A percentile compares a stretch with the other conserved stretches of the same genome.
These are phyloP conservation scores for Rhadinocentrus ornatus DNA, from an alignment of 2,797 vertebrate genomes.

Conservation along the genomic window DNA sequence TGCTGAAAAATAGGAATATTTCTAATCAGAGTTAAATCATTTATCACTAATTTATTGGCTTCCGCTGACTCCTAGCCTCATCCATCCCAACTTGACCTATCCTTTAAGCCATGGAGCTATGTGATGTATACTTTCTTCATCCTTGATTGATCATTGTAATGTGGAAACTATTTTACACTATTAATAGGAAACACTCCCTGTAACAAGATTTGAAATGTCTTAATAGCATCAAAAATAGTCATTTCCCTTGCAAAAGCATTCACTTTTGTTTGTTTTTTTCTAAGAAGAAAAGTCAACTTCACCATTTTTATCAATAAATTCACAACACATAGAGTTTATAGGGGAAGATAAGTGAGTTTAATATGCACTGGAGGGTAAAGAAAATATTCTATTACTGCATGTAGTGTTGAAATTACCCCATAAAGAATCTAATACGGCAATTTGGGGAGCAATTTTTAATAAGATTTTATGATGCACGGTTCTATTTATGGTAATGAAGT, in stretches of 20 bases:
- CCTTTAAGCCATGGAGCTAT: constrained; percentile 48
- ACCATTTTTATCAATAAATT: constrained; percentile 75
- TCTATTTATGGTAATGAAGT: constrained; percentile 99
- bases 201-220: constrained; percentile 41
- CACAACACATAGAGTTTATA: constrained; percentile 92
- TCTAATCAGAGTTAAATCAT: constrained; percentile 97
- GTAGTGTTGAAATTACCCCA: constrained; percentile 98
- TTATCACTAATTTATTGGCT: constrained; percentile 97
- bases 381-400: constrained; percentile 98
- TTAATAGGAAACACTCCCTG: constrained; percentile 11
- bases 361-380: constrained; percentile 99
- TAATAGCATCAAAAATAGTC: constrained; percentile 32
- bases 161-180: constrained; percentile 21
- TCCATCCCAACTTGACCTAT: constrained; percentile 65
- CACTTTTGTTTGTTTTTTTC: constrained; percentile 60
- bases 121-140: constrained; percentile 17
- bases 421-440: constrained; percentile 99
- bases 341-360: constrained; percentile 99
- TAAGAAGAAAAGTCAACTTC: constrained; percentile 67
- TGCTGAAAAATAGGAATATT: constrained; percentile 98
- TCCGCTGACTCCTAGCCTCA: constrained; percentile 79
- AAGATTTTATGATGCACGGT: constrained; percentile 98
- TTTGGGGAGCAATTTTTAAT: constrained; percentile 99
- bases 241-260: constrained; percentile 41
- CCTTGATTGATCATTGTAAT: constrained; percentile 32